A percentile compares a stretch with the other conserved stretches of the same genome.
Evolutionary conservation across 2,888 invertebrate genomes (phyloP).

Genomic region (Macrophya annulata): DNA sequence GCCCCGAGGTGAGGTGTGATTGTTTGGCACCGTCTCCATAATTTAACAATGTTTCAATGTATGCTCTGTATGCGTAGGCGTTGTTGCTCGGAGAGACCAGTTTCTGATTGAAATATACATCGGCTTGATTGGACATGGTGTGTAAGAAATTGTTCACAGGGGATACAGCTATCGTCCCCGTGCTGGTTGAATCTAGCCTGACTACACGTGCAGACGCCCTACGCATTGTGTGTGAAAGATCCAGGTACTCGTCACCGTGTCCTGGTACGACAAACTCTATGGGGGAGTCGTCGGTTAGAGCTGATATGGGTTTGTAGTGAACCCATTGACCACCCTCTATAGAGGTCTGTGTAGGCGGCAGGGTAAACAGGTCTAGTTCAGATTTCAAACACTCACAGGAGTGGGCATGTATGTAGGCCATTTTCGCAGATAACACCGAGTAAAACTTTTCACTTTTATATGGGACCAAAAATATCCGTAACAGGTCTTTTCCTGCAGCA

Average conservation of each 20-base stretch:
- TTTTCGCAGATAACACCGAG: background rate
- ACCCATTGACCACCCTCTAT: conserved; percentile 60
- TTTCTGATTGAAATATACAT: conserved; percentile 65
- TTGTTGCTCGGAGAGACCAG: conserved; percentile 63
- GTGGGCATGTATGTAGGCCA: conserved; percentile 63
- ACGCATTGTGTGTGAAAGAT: conserved; percentile 61
- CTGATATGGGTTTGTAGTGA: conserved; percentile 60
- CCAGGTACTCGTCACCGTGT: conserved; percentile 65
- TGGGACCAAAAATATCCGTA: background rate
- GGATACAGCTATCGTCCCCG: conserved; percentile 37
- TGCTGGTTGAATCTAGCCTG: background rate
- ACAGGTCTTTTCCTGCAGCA: background rate
- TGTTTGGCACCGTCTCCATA: conserved; percentile 60
- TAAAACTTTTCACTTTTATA: background rate
- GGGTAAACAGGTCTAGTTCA: conserved; percentile 64
- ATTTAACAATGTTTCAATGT: conserved; percentile 63
- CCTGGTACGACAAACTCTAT: conserved; percentile 67
- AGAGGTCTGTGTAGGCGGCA: conserved; percentile 66
- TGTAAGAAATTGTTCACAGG: conserved; percentile 65
- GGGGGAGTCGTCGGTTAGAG: conserved; percentile 62
- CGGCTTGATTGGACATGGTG: conserved; percentile 64
- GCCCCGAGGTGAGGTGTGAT: conserved; percentile 60
- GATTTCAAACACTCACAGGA: conserved; percentile 64
- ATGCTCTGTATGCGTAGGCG: conserved; percentile 62
- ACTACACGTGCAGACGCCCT: conserved; percentile 11